Evolutionary conservation across 2,113 vertebrate species (phyloP), one percentile per base, ranked within the genome.

Genomic region (Gambusia holbrooki): DNA sequence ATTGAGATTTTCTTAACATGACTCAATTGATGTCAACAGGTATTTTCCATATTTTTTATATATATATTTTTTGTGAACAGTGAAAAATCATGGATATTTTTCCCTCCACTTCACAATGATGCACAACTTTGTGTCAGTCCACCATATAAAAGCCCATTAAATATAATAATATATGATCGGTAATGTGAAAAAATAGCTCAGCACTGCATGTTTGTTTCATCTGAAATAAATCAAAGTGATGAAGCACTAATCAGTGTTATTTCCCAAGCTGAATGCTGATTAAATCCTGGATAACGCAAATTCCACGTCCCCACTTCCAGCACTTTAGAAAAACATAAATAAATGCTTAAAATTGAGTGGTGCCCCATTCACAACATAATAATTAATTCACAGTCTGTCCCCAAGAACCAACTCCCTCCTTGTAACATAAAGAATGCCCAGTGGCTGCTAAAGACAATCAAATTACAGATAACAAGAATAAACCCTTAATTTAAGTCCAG

Each of bases 291-390:
- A 6, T 48, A 48, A 4, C 68, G 62, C 32, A 60, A 27, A 25
- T 72, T 15, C n/a, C 5, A 27, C 32, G 30, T 54, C 61, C 5
- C 66, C 5, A 14, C 17, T 37, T 14, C 58, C 28, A 11, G 66
- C 60, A 30, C 69, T 65, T 28, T 64, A 14, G 17, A 40, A 28
- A 76, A 66, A 78, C 54, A 76, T 75, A 73, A 64, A 10, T 61
- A 69, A 79, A 80, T 48, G 51, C 42, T 64, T 58, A 67, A 76
- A 61, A 73, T 81, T 79, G 76, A 42, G 79, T 84, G 87, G 79
- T 64, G 80, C 30, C 77, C 79, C 74, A 29, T 69, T 28, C 29
- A 45, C 10, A 60, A 7, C n/a, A 84, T 17, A 74, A 76, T 42
- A 71, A 68, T 66, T 64, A 25, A 28, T 62, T 72, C 15, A 54